Evolutionary conservation across 2,888 invertebrate species (phyloP).

Genomic region (Cephus sareptanus): DNA sequence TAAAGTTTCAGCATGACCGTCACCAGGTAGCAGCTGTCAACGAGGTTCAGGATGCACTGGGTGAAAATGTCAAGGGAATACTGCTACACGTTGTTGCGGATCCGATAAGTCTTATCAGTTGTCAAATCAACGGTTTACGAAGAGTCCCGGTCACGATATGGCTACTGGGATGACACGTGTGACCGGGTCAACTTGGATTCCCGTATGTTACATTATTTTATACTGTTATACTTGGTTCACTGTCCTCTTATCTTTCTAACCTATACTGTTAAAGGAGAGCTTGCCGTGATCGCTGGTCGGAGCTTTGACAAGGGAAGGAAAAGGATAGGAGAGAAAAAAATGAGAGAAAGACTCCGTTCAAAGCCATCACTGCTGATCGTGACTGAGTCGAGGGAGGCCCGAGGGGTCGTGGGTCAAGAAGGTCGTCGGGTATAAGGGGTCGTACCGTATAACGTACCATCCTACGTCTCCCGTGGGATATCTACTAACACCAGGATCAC

Average conservation of each 20-base stretch:
- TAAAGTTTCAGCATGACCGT: too few relatives aligned
- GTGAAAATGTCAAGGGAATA: background rate
- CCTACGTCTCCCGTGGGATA: conserved; percentile 48
- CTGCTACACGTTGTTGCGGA: background rate
- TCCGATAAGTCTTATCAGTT: background rate
- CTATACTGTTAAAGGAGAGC: background rate
- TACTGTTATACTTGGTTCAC: background rate
- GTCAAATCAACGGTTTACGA: background rate
- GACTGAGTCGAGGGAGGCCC: conserved; percentile 13
- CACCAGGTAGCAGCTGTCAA: background rate
- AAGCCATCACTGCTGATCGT: conserved; percentile 11
- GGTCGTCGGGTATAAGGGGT: conserved; percentile 40
- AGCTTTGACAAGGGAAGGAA: background rate
- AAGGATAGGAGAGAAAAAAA: background rate
- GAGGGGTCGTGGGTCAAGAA: conserved; percentile 36
- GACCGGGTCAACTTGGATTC: background rate
- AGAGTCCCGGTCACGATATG: background rate
- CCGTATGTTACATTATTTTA: background rate
- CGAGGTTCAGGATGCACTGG: background rate
- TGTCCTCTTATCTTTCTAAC: background rate
- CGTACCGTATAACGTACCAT: conserved; percentile 52
- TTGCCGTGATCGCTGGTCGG: background rate
- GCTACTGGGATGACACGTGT: background rate
- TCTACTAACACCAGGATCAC: conserved; percentile 20
- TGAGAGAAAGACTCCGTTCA: conserved; percentile 6